Percentiles rank a stretch among this genome's conserved stretches.
phyloP scores from a whole-genome alignment of 2,113 vertebrate genomes.

The Callospermophilus lateralis region DNA sequence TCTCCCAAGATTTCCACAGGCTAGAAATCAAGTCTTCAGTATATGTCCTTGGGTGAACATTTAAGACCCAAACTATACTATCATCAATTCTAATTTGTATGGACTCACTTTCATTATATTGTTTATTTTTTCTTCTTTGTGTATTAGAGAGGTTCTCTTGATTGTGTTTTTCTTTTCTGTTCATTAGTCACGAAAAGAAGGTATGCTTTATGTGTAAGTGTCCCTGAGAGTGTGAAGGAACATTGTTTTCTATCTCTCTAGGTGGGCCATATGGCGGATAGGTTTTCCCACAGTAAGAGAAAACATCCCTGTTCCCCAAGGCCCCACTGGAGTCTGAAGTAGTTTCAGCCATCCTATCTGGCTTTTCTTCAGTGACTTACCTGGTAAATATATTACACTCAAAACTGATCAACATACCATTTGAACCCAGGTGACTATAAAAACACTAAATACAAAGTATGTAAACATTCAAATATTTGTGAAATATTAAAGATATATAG shows the following conservation, averaged over 20 bases:
- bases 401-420: not conserved
- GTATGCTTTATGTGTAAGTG: not conserved
- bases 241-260: not conserved
- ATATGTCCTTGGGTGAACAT: not conserved
- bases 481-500: not conserved
- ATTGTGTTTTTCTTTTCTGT: not conserved
- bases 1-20: no score
- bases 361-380: not conserved
- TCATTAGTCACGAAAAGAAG: not conserved
- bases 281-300: not conserved
- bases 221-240: not conserved
- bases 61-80: not conserved
- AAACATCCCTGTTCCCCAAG: not conserved
- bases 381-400: not conserved
- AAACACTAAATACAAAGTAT: not conserved
- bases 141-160: not conserved
- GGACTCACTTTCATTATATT: not conserved
- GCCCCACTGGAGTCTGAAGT: not conserved
- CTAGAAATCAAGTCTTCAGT: not conserved
- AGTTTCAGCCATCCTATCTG: not conserved
- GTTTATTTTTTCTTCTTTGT: not conserved
- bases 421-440: not conserved
- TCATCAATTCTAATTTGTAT: not conserved
- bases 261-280: no score
- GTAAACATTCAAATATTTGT: not conserved